Evolutionary conservation across 1,140 invertebrate genomes (phyloP).

Genomic region (Archivesica marissinica): DNA sequence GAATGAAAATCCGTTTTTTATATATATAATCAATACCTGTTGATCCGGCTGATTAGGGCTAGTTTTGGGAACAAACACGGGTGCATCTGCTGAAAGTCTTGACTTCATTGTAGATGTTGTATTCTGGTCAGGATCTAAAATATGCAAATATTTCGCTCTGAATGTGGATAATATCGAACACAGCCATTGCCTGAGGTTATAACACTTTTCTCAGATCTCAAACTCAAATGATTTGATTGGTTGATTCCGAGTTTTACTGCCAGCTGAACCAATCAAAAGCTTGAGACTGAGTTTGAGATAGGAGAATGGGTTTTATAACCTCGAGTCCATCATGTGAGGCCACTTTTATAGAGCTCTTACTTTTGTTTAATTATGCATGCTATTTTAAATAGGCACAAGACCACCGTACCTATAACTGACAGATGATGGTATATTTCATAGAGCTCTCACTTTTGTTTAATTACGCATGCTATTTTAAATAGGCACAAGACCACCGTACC

Average conservation of each 20-base stretch:
- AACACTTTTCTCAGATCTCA: background rate
- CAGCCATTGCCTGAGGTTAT: background rate
- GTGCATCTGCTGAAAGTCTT: constrained; percentile 43
- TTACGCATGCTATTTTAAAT: no score
- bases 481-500: no score
- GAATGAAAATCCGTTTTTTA: background rate
- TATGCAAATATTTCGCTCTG: background rate
- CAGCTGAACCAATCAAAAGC: background rate
- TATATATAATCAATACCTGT: background rate
- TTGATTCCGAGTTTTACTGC: background rate
- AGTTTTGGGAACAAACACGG: constrained; percentile 55
- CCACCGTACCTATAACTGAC: no score
- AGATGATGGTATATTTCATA: no score
- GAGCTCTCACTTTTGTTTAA: no score
- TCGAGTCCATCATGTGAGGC: background rate
- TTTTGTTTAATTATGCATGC: no score
- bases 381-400: no score
- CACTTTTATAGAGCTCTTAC: no score
- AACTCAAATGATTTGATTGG: background rate
- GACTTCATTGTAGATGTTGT: constrained; percentile 34
- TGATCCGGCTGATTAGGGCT: background rate
- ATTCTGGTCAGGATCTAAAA: constrained; percentile 53
- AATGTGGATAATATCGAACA: no score
- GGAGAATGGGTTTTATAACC: background rate
- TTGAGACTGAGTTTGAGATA: background rate